phyloP scores from a whole-genome alignment of 2,113 vertebrate genomes.

The Protobothrops mucrosquamatus region DNA sequence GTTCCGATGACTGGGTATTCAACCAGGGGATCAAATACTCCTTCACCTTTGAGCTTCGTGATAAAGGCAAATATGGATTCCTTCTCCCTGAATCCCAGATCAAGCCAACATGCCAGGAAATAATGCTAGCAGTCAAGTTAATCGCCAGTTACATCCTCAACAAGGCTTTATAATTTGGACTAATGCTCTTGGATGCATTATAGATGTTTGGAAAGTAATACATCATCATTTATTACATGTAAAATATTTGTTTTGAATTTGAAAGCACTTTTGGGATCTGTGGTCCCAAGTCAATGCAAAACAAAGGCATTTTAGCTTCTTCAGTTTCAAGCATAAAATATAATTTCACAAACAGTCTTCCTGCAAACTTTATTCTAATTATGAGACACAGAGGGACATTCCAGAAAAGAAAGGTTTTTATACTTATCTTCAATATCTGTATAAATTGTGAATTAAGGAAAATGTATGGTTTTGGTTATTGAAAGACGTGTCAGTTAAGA shows the following conservation, averaged over 20 bases:
- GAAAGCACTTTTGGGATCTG: neutral
- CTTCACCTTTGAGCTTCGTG: slow-evolving; percentile 85
- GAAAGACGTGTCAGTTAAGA: neutral
- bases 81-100: slow-evolving; percentile 86
- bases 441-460: neutral
- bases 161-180: slow-evolving; percentile 32
- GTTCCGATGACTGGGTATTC: slow-evolving; percentile 87
- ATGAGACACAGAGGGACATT: neutral
- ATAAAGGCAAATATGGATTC: slow-evolving; percentile 81
- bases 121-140: slow-evolving; percentile 83
- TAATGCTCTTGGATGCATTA: neutral
- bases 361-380: neutral
- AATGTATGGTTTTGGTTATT: neutral
- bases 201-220: slow-evolving; percentile 12
- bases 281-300: neutral
- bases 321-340: neutral
- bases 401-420: neutral
- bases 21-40: slow-evolving; percentile 84
- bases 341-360: neutral
- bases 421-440: neutral
- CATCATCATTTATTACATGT: neutral
- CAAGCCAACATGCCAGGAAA: slow-evolving; percentile 84
- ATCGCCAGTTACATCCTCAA: slow-evolving; percentile 79
- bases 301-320: neutral
- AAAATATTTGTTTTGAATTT: neutral